Conservation (phyloP, 2,113 vertebrate genomes). For the Paramormyrops kingsleyae region DNA sequence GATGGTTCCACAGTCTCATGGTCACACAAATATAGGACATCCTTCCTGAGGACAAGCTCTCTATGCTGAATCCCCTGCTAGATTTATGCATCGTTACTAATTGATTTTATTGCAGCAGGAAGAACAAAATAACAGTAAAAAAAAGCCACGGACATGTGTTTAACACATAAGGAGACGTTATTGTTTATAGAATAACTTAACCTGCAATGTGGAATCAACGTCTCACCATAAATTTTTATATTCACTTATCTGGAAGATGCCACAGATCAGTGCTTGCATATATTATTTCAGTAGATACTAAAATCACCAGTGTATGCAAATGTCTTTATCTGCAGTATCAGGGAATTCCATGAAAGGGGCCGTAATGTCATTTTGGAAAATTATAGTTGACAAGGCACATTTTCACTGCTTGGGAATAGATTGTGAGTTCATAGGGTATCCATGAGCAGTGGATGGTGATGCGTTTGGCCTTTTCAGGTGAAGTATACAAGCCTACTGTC, state of each 20-base stretch:
- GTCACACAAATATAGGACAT: neutral
- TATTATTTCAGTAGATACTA: neutral
- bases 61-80: neutral
- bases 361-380: neutral
- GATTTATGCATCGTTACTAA: constrained; percentile 42
- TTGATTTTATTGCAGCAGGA: constrained; percentile 40
- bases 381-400: neutral
- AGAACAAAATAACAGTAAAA: constrained; percentile 22
- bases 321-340: neutral
- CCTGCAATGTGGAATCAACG: neutral
- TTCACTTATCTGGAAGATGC: neutral
- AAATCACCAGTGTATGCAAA: neutral
- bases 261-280: neutral
- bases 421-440: neutral
- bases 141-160: constrained; percentile 31
- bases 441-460: neutral
- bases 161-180: constrained; percentile 29
- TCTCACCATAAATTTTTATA: neutral
- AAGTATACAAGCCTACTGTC: constrained; percentile 16
- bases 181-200: constrained; percentile 19
- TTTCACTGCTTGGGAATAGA: neutral
- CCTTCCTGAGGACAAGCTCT: neutral
- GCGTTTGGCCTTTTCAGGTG: neutral
- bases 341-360: neutral
- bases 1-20: neutral